Conservation (phyloP, 2,113 vertebrate species). For the Emydocephalus ijimae region DNA sequence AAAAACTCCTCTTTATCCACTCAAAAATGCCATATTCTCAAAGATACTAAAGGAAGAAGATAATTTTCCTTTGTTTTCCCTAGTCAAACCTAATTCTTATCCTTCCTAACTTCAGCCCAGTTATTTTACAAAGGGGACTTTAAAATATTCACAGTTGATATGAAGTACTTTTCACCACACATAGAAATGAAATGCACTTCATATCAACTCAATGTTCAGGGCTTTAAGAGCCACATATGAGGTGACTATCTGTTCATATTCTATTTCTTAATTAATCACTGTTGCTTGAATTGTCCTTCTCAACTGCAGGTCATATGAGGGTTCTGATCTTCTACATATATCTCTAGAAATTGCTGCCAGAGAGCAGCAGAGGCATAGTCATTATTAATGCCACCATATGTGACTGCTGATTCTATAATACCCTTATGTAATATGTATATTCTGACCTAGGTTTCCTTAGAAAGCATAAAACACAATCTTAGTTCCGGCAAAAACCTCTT, state of each 20-base stretch:
- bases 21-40: background rate
- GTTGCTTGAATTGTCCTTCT: background rate
- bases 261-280: background rate
- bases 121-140: background rate
- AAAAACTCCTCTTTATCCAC: background rate
- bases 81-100: background rate
- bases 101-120: background rate
- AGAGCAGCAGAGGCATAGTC: background rate
- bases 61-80: background rate
- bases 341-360: background rate
- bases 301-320: background rate
- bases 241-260: no score
- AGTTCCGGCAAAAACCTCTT: no score
- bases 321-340: background rate
- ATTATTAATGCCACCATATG: background rate
- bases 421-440: background rate
- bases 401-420: background rate
- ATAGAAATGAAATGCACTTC: no score
- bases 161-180: no score
- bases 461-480: no score
- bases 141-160: background rate
- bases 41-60: background rate
- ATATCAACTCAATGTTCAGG: no score
- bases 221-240: background rate
- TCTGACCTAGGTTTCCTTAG: no score